Base-by-base conservation (phyloP, 92 coral and sea anemone genomes). In the Porites lobata region DNA sequence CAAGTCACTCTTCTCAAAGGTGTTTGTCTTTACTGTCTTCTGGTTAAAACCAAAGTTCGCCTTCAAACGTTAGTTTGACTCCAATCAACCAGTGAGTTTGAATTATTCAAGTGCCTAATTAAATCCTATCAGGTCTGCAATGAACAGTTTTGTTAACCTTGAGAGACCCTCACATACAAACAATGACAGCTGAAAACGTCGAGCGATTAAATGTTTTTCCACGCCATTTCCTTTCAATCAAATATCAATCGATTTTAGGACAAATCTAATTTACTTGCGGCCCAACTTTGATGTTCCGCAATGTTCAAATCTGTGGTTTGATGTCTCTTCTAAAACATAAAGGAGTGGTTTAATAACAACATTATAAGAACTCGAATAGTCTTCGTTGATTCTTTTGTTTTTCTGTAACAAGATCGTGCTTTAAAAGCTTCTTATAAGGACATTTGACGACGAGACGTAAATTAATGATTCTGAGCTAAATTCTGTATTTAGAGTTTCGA, bases 151-250 rank as follows among this genome's bases (percentile, higher is more conserved):
- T 51, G 56, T 22, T 69, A 8, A 54, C 58, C 65, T 8, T 57
- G 58, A 26, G 58, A 82, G 26, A 69, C 69, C 78, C 77, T 17
- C 56, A 19, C 20, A 22, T 59, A 52, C n/a, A 43, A 21, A 82
- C 78, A 82, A 82, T 82, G 43, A 71, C 86, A 20, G 56, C 0
- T 21, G 19, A 70, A 84, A 73, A 73, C 64, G 74, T 24, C 58
- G 13, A 73, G 74, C 74, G 73, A 84, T 84, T 84, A 84, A 73
- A 84, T 84, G 73, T 73, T 84, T 83, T 74, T 84, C 87, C 87
- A 75, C 56, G 50, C n/a, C 65, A 84, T 75, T 65, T 64, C 72
- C 18, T 22, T 61, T 53, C 13, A 24, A 75, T 73, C 63, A 75
- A 72, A 50, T 61, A 72, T 72, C 54, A 74, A 83, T 73, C 65